Evolutionary conservation across 2,888 invertebrate species (phyloP), one percentile per base, ranked within the genome.

Genomic region (Ommatoiulus sabulosus): DNA sequence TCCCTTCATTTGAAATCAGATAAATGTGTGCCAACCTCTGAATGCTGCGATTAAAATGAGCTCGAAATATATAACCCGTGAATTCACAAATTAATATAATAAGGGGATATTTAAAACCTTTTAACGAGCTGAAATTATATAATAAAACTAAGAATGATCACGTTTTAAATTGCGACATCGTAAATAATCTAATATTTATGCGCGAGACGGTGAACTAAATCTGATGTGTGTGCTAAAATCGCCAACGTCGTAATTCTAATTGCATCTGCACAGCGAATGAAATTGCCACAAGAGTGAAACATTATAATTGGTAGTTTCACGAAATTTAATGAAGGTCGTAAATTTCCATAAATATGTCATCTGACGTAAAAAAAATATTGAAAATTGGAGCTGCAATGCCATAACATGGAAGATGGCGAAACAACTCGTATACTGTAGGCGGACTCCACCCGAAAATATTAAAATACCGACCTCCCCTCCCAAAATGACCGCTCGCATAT

Each of bases 301-400:
- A 80, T 80, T 80, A 80, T 80, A 80, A 80, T 80, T 80, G 80
- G 80, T 35, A 80, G 24, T 80, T 80, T 80, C 80, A 80, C 80
- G 80, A 80, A 80, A 80, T 80, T 80, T 80, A 80, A 80, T 80
- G 80, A 80, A 80, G 80, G 80, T 80, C 80, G 80, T 80, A 80
- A 80, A 80, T 80, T 80, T 80, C 80, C 80, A 80, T 80, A 80
- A 80, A 80, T 80, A 80, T 80, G 80, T 80, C 80, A 80, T 80
- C 80, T 15, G 15, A 80, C 35, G 80, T 80, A 80, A 80, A 80
- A 52, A 52, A 80, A 80, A 80, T 80, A 80, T 35, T 80, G 80
- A 80, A 80, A 80, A 35, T 80, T 80, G 35, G 80, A 80, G 80
- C 20, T 72, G 6, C 24, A 8, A 72, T 80, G 80, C 80, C 10